Conservation (phyloP, 1,140 invertebrate genomes). For the Atta cephalotes region DNA sequence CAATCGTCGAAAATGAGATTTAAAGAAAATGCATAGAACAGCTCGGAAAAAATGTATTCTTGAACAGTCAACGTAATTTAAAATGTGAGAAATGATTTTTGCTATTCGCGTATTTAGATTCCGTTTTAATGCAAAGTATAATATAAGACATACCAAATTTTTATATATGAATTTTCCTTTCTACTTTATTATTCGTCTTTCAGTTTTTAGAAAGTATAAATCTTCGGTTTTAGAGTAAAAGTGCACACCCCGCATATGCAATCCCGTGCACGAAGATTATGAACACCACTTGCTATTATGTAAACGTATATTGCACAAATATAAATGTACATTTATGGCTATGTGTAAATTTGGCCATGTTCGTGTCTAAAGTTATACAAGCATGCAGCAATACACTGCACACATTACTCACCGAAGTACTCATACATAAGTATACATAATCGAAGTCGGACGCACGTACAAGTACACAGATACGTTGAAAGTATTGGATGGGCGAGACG, state of each 20-base stretch:
- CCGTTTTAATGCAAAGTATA: neutral
- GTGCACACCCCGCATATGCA: neutral
- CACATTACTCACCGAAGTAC: neutral
- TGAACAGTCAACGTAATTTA: neutral
- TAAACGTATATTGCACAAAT: constrained; percentile 16
- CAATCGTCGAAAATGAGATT: neutral
- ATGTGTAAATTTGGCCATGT: constrained; percentile 32
- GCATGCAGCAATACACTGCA: neutral
- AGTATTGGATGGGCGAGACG: constrained; percentile 6
- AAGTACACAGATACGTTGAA: constrained; percentile 2
- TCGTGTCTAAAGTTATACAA: constrained; percentile 29
- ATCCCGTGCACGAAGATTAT: neutral
- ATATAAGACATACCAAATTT: neutral
- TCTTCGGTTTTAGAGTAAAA: neutral
- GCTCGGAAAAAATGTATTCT: neutral
- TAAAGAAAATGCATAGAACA: neutral
- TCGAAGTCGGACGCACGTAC: constrained; percentile 37
- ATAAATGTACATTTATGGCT: constrained; percentile 23
- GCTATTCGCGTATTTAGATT: neutral
- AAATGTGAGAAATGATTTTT: neutral
- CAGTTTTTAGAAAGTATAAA: neutral
- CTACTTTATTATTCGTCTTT: neutral
- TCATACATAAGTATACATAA: constrained; percentile 9
- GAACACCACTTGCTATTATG: neutral
- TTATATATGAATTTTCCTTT: neutral